These are phyloP conservation scores for Xanthorhoe designata DNA, from an alignment of 2,888 invertebrate species.

Conservation along the genomic window DNA sequence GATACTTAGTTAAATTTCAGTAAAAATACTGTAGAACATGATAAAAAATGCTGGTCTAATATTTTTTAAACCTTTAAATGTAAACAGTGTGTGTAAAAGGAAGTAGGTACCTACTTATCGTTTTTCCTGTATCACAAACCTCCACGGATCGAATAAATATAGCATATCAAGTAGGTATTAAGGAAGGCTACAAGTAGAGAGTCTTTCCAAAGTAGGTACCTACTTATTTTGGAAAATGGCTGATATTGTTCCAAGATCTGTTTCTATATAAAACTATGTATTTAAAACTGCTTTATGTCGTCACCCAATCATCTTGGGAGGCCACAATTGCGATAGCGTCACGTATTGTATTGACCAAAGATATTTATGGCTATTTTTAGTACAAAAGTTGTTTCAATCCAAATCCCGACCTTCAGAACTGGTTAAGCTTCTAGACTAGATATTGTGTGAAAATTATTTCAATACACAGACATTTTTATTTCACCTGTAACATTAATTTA, in stretches of 20 bases:
- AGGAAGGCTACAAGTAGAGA: no score
- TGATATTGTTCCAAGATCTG: background rate
- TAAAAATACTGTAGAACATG: no score
- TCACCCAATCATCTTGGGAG: slow-evolving; percentile 56
- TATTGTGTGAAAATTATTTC: background rate
- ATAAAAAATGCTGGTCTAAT: no score
- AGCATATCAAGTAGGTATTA: no score
- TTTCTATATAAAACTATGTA: background rate
- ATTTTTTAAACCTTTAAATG: no score
- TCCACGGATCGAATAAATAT: no score
- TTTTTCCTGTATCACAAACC: no score
- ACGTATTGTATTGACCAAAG: slow-evolving; percentile 44
- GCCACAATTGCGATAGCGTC: slow-evolving; percentile 56
- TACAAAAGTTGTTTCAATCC: slow-evolving; percentile 24
- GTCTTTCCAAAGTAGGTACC: no score
- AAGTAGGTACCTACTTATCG: no score
- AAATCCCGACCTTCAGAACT: slow-evolving; percentile 16
- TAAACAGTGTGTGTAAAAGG: no score
- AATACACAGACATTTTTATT: background rate
- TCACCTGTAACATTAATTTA: background rate
- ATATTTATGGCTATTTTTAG: slow-evolving; percentile 29
- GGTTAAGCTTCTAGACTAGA: background rate
- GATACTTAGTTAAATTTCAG: no score
- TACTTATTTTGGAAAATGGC: background rate
- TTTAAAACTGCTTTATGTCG: background rate